Evolutionary conservation across 2,888 invertebrate genomes (phyloP).

Genomic region (Cheilosia impressa): DNA sequence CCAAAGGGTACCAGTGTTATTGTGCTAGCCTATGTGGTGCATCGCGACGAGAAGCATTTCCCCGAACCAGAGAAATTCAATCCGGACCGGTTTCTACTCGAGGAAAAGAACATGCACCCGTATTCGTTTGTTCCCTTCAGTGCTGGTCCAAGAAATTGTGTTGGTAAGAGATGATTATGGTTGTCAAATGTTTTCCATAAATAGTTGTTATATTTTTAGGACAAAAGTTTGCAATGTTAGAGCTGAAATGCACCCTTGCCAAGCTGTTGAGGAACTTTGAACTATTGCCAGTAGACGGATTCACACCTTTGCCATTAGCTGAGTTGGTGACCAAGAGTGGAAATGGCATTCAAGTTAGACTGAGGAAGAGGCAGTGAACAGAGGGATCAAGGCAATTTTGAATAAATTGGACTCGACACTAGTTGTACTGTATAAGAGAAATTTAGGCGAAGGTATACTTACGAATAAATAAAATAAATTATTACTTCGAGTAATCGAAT

Average conservation of each 20-base stretch:
- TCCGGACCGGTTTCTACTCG: conserved; percentile 81
- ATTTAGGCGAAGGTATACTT: too few species aligned
- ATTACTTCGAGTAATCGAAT: too few species aligned
- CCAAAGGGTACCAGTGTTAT: conserved; percentile 83
- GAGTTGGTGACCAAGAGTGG: conserved; percentile 82
- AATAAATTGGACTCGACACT: too few species aligned
- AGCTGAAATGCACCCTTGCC: conserved; percentile 80
- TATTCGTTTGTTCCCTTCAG: conserved; percentile 82
- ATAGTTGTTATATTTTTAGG: conserved; percentile 76
- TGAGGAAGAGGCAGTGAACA: conserved; percentile 74
- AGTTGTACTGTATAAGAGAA: too few species aligned
- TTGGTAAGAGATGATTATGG: conserved; percentile 77
- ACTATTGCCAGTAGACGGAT: conserved; percentile 79
- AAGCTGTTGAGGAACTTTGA: conserved; percentile 80
- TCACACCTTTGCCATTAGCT: conserved; percentile 78
- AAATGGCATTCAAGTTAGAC: conserved; percentile 81
- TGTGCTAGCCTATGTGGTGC: conserved; percentile 83
- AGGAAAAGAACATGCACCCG: conserved; percentile 80
- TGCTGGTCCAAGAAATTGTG: conserved; percentile 82
- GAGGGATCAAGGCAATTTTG: background rate
- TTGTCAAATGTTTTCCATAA: background rate
- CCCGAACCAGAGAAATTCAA: conserved; percentile 83
- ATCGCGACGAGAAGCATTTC: conserved; percentile 84
- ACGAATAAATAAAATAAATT: too few species aligned
- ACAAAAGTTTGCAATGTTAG: conserved; percentile 83